Percentiles rank a stretch among this genome's conserved stretches.
These are phyloP conservation scores for Vipera ursinii DNA, from an alignment of 2,797 vertebrate genomes.

Conservation along the genomic window DNA sequence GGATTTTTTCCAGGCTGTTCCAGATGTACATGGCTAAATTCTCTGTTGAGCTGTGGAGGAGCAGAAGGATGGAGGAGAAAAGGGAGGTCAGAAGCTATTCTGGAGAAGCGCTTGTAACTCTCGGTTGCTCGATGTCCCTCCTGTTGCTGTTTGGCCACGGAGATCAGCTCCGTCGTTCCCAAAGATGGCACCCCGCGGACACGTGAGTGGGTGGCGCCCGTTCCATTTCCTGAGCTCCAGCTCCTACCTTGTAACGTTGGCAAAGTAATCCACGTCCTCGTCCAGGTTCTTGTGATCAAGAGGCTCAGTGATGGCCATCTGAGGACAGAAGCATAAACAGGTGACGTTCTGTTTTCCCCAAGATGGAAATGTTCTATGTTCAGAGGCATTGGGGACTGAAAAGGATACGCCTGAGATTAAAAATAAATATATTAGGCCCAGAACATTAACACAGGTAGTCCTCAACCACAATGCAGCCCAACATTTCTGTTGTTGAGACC, in stretches of 20 bases:
- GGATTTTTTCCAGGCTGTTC: slow-evolving; percentile 74
- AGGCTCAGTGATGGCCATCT: slow-evolving; percentile 80
- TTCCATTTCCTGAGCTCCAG: background rate
- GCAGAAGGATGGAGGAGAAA: background rate
- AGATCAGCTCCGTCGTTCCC: background rate
- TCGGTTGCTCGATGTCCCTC: too few species aligned
- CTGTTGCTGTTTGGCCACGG: background rate
- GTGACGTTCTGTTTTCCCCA: background rate
- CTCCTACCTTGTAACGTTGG: slow-evolving; percentile 76
- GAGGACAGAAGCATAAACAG: background rate
- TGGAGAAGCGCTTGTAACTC: too few species aligned
- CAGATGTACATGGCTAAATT: slow-evolving; percentile 78
- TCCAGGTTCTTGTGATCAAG: slow-evolving; percentile 87
- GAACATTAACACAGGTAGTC: background rate
- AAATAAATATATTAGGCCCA: background rate
- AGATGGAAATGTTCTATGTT: background rate
- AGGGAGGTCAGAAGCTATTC: background rate
- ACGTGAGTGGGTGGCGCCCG: fast-evolving
- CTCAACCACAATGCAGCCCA: background rate
- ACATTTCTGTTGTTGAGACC: background rate
- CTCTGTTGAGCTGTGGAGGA: slow-evolving; percentile 72
- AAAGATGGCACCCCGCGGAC: background rate
- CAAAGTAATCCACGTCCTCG: slow-evolving; percentile 81
- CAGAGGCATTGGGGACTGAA: background rate
- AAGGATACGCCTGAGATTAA: background rate